These are phyloP conservation scores for Xestia sexstrigata DNA, from an alignment of 2,888 invertebrate genomes.

Conservation along the genomic window DNA sequence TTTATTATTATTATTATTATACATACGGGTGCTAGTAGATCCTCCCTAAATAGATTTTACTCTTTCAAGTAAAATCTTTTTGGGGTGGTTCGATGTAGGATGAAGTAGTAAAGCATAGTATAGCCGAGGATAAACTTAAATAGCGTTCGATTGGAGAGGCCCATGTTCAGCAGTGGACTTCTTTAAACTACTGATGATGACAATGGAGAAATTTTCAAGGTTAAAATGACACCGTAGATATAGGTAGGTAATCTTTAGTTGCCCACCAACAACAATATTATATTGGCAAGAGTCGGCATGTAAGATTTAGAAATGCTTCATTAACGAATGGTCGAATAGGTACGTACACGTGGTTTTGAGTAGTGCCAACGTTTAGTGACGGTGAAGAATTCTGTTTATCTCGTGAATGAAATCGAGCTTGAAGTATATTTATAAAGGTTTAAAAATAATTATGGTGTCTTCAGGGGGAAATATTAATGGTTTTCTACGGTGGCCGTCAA, in stretches of 20 bases:
- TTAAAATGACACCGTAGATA: neutral
- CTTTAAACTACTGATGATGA: neutral
- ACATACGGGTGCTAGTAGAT: no score
- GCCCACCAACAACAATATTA: slow-evolving; percentile 10
- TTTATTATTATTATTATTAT: no score
- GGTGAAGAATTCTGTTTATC: slow-evolving; percentile 23
- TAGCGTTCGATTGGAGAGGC: neutral
- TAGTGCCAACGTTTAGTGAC: slow-evolving; percentile 52
- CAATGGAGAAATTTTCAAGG: neutral
- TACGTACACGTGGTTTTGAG: slow-evolving; percentile 44
- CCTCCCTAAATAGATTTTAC: neutral
- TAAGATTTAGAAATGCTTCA: slow-evolving; percentile 24
- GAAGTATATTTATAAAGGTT: slow-evolving; percentile 28
- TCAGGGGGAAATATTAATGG: neutral
- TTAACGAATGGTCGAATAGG: slow-evolving; percentile 30
- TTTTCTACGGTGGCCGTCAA: neutral
- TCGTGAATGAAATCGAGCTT: slow-evolving; percentile 33
- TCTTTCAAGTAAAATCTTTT: neutral
- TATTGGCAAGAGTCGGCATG: slow-evolving; percentile 40
- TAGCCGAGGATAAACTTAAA: no score
- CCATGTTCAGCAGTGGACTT: neutral
- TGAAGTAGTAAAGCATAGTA: neutral
- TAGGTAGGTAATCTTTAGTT: neutral
- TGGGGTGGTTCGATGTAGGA: neutral
- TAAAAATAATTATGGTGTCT: slow-evolving; percentile 21